Conservation (phyloP, 2,888 invertebrate species). For the Chymomyza caudatula region DNA sequence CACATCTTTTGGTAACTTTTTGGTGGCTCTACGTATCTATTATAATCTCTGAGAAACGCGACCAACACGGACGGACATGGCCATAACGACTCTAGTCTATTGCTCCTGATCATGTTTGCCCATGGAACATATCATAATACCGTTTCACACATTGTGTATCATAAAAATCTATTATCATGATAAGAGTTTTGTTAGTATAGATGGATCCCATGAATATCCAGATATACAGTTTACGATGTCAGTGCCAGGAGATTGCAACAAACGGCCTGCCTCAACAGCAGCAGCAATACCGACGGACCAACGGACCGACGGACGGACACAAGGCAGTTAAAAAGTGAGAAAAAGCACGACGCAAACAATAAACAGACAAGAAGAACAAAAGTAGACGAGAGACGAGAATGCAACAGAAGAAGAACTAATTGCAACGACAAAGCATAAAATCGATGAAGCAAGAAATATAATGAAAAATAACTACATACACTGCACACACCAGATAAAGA, state of each 20-base stretch:
- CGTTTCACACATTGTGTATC: too few relatives aligned
- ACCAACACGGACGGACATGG: too few relatives aligned
- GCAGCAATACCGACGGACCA: not conserved
- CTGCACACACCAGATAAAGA: conserved; percentile 4
- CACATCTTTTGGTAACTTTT: too few relatives aligned
- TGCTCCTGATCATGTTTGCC: too few relatives aligned
- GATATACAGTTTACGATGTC: not conserved
- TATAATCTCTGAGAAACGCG: too few relatives aligned
- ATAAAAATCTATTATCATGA: too few relatives aligned
- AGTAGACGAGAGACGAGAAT: conserved; percentile 35
- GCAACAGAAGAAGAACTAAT: conserved; percentile 51
- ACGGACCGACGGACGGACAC: not conserved
- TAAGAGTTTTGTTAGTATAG: too few relatives aligned
- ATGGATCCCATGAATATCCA: too few relatives aligned
- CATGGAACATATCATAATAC: too few relatives aligned
- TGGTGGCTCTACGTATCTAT: too few relatives aligned
- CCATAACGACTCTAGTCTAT: too few relatives aligned
- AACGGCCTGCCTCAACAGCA: not conserved
- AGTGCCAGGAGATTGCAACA: not conserved
- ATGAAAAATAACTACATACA: conserved; percentile 45
- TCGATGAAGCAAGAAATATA: conserved; percentile 64
- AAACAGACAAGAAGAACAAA: conserved; percentile 28
- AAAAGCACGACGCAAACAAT: conserved; percentile 26
- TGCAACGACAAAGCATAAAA: conserved; percentile 72
- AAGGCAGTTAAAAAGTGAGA: not conserved